Evolutionary conservation across 2,113 vertebrate genomes (phyloP).

Genomic region (Neoarius graeffei): DNA sequence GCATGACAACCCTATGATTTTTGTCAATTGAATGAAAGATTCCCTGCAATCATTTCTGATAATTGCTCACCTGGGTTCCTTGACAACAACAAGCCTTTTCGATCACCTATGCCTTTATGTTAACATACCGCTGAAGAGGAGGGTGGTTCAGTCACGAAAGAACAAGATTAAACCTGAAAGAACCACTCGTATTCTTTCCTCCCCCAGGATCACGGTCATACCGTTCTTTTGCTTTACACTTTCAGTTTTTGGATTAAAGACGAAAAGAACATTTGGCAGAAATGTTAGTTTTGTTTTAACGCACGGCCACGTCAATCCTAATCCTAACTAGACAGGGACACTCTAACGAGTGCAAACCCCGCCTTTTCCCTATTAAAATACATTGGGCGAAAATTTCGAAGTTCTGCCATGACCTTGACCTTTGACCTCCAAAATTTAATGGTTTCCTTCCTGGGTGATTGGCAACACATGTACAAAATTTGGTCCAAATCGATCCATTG

Average conservation of each 20-base stretch:
- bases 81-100: not conserved
- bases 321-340: too few relatives aligned
- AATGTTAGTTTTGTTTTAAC: not conserved
- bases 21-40: not conserved
- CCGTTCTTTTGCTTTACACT: not conserved
- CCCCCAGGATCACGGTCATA: not conserved
- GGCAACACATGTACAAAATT: too few relatives aligned
- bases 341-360: too few relatives aligned
- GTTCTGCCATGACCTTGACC: too few relatives aligned
- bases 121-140: not conserved
- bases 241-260: not conserved
- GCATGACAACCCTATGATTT: constrained; percentile 1
- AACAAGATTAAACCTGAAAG: constrained; percentile 17
- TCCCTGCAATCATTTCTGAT: not conserved
- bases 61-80: not conserved
- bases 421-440: too few relatives aligned
- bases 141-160: constrained; percentile 1
- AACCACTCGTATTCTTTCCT: not conserved
- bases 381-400: too few relatives aligned
- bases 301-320: too few relatives aligned
- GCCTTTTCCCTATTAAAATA: too few relatives aligned
- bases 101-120: not conserved
- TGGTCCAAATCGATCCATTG: too few relatives aligned
- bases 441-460: too few relatives aligned
- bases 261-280: not conserved